These are phyloP conservation scores for Thymelicus sylvestris DNA, from an alignment of 2,888 invertebrate species.

Conservation along the genomic window DNA sequence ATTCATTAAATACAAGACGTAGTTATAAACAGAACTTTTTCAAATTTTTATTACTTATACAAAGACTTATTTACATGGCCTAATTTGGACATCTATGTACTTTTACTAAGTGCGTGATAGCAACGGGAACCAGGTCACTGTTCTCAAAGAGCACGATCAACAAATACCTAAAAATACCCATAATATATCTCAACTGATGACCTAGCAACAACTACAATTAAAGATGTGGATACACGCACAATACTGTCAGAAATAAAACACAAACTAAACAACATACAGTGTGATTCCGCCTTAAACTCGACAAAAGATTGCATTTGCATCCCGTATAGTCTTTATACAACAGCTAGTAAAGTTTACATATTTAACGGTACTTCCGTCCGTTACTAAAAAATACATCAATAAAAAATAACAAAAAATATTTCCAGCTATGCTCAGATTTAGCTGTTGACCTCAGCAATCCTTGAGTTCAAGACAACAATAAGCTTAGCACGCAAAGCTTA, in stretches of 20 bases:
- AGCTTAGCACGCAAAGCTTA: no score
- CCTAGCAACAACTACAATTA: background rate
- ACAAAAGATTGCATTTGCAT: conserved; percentile 4
- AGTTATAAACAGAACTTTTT: no score
- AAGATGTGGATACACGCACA: background rate
- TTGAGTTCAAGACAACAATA: no score
- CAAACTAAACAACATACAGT: background rate
- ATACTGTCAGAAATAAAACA: conserved; percentile 4
- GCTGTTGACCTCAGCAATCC: background rate
- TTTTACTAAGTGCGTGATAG: background rate
- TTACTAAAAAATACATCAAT: background rate
- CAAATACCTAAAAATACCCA: background rate
- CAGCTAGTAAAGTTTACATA: background rate
- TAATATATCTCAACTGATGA: background rate
- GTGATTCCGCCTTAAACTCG: background rate
- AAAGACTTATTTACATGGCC: background rate
- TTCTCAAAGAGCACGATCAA: background rate
- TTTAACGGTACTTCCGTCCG: background rate
- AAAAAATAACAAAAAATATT: background rate
- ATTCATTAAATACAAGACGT: no score
- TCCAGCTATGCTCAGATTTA: background rate
- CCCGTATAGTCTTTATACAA: background rate
- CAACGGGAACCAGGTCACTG: background rate
- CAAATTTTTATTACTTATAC: no score
- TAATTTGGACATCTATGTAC: background rate